Conservation (phyloP, 2,888 invertebrate species). For the Eupithecia inturbata region DNA sequence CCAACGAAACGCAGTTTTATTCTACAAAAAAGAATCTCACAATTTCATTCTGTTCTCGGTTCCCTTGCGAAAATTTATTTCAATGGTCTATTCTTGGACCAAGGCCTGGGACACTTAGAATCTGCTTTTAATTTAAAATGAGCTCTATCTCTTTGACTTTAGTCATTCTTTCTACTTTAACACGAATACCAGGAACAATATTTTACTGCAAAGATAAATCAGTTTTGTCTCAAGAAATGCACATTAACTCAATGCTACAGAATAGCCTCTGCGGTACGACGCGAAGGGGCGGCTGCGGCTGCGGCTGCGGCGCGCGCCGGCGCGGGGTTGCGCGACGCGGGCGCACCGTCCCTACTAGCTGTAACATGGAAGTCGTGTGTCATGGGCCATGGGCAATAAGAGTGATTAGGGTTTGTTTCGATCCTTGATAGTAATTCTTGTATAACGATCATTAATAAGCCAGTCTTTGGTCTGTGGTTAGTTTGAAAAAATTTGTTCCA, state of each 20-base stretch:
- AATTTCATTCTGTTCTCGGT: conserved; percentile 65
- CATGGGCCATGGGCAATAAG: too few relatives aligned
- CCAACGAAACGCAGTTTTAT: conserved; percentile 68
- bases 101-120: conserved; percentile 15
- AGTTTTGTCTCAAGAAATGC: not conserved
- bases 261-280: too few relatives aligned
- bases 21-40: conserved; percentile 61
- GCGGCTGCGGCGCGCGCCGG: too few relatives aligned
- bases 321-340: too few relatives aligned
- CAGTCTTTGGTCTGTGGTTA: too few relatives aligned
- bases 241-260: not conserved
- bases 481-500: too few relatives aligned
- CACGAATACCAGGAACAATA: not conserved
- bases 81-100: conserved; percentile 49
- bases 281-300: too few relatives aligned
- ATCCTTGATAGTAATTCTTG: too few relatives aligned
- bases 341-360: too few relatives aligned
- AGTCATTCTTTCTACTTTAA: not conserved
- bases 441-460: too few relatives aligned
- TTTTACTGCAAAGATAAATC: not conserved
- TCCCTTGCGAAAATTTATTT: conserved; percentile 69
- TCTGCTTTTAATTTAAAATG: conserved; percentile 14
- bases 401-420: too few relatives aligned
- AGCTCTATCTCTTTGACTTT: not conserved
- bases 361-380: too few relatives aligned